Evolutionary conservation across 2,113 vertebrate species (phyloP), one percentile per base, ranked within the genome.

Genomic region (Actinemys pallida): DNA sequence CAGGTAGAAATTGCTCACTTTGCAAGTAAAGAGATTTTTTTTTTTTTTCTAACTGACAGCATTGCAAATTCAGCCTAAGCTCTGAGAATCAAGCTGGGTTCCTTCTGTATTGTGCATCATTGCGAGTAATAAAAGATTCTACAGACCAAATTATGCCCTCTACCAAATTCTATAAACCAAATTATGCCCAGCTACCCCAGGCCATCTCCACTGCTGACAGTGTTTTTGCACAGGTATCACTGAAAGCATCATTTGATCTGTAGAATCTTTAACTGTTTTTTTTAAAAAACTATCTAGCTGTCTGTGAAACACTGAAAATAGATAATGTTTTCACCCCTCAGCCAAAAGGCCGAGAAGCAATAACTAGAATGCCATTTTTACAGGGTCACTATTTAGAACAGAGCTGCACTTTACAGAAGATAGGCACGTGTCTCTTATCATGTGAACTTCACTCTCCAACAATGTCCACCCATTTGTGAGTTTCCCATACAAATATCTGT

Each of bases 61-160:
- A 47, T 47, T 76, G 11, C 75, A 25, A 76, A 47, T 47, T 76
- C 39, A 45, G 42, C 42, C 24, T 45, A 9, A 12, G 24, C 6
- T 47, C 75, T 78, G 75, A 78, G 75, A 25, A 13, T 42, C 75
- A 78, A 27, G 10, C 11, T 47, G 42, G 42, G 42, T 78, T 78
- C 42, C 42, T 78, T 47, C 42, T 27, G 87, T 53, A 81, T 86
- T 78, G 29, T 89, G 80, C 49, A 8, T 83, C 88, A 92, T 87
- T 90, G 56, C 9, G 8, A 92, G 45, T 17, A 75, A 20, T 45
- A 86, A 53, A 59, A 14, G 57, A 31, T 72, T 87, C 14, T 50
- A 42, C 24, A 42, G 11, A 39, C 53, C 53, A 72, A 91, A 52
- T 84, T 24, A 86, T 35, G 29, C 16, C 59, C 84, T 87, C 84